Percentiles rank a stretch among this genome's conserved stretches.
These are phyloP conservation scores for Caenorhabditis elegans DNA, from an alignment of 1,140 invertebrate genomes.

Conservation along the genomic window DNA sequence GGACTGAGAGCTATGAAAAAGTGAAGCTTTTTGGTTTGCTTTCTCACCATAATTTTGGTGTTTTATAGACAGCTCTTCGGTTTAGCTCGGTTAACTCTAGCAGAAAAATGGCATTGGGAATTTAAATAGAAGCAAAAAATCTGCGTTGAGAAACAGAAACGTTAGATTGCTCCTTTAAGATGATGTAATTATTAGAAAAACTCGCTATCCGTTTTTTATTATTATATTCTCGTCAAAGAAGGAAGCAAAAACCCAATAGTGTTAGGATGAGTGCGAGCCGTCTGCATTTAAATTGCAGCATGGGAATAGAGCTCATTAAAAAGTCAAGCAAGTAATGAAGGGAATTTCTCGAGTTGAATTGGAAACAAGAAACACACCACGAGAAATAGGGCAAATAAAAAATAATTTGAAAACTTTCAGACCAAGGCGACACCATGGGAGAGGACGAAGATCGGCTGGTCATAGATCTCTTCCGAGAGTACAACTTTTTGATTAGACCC, in stretches of 20 bases:
- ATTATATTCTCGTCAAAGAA: background rate
- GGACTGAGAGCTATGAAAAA: background rate
- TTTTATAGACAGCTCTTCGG: background rate
- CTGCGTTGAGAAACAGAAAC: background rate
- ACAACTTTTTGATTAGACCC: slow-evolving; percentile 96
- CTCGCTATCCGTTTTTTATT: background rate
- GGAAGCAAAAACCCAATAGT: background rate
- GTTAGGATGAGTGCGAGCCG: background rate
- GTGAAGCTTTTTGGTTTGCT: background rate
- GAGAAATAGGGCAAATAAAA: background rate
- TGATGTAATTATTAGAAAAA: slow-evolving; percentile 9
- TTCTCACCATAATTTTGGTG: slow-evolving; percentile 24
- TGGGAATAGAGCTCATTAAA: slow-evolving; percentile 8
- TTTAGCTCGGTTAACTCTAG: too few species aligned
- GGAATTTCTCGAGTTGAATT: background rate
- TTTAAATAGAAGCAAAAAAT: background rate
- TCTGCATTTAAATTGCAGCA: slow-evolving; percentile 14
- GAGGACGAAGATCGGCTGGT: slow-evolving; percentile 83
- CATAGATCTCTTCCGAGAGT: slow-evolving; percentile 88
- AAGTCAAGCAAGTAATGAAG: slow-evolving; percentile 19
- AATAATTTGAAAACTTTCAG: background rate
- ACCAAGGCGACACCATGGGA: slow-evolving; percentile 31
- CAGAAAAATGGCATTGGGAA: too few species aligned
- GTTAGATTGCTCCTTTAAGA: background rate
- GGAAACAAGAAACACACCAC: background rate